These are phyloP conservation scores for Lordiphosa fenestrarum DNA, from an alignment of 2,888 invertebrate species.

Conservation along the genomic window DNA sequence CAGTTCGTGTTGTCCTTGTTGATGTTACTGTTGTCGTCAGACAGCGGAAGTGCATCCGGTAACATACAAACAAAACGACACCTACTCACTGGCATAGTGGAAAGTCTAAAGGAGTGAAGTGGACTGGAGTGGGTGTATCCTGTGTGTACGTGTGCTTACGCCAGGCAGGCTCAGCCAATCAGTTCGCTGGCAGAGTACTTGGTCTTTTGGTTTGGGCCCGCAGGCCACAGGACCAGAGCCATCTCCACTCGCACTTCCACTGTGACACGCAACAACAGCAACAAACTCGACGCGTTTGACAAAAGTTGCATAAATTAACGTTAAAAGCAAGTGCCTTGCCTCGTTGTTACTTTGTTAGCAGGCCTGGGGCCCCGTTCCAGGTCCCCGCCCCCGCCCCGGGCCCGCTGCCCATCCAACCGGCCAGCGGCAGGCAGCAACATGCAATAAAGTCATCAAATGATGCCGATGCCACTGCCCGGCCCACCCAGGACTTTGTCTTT, in stretches of 20 bases:
- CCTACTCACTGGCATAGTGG: conserved; percentile 26
- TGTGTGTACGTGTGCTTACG: background rate
- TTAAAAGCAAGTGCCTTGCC: conserved; percentile 62
- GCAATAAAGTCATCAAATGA: conserved; percentile 72
- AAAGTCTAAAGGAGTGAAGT: conserved; percentile 13
- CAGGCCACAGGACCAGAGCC: conserved; percentile 5
- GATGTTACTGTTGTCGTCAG: conserved; percentile 35
- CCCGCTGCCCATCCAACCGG: conserved; percentile 12
- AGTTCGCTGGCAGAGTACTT: conserved; percentile 16
- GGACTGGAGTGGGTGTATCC: conserved; percentile 6
- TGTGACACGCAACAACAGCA: conserved; percentile 22
- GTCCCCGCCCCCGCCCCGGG: conserved; percentile 13
- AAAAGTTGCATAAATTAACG: conserved; percentile 75
- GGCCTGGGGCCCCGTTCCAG: conserved; percentile 2
- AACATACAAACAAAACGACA: conserved; percentile 38
- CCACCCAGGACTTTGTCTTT: conserved; percentile 17
- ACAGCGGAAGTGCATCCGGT: conserved; percentile 54
- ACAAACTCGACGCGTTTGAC: conserved; percentile 58
- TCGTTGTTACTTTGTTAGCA: conserved; percentile 56
- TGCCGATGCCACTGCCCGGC: conserved; percentile 30
- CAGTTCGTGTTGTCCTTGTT: conserved; percentile 24
- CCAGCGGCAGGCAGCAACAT: conserved; percentile 46
- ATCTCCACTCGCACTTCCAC: conserved; percentile 24
- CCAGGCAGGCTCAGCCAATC: conserved; percentile 36
- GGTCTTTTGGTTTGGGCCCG: too few species aligned